A percentile compares a stretch with the other conserved stretches of the same genome.
These are phyloP conservation scores for Lacerta agilis DNA, from an alignment of 2,797 vertebrate species.

Conservation along the genomic window DNA sequence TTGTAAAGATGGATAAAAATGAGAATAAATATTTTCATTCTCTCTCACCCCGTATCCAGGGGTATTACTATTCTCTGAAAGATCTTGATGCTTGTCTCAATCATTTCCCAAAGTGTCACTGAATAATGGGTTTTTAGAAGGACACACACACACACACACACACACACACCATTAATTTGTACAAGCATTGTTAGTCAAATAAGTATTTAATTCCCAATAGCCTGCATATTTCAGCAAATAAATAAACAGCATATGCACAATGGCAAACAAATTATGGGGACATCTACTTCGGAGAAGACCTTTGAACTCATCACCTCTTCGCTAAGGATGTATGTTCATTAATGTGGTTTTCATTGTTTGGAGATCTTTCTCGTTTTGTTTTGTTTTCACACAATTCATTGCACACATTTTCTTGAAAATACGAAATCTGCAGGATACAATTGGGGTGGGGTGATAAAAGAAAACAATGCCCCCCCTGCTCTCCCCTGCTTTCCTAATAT, in stretches of 20 bases:
- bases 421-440: constrained; percentile 66
- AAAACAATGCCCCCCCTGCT: constrained; percentile 12
- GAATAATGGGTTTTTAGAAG: constrained; percentile 63
- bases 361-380: constrained; percentile 36
- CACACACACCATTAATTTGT: constrained; percentile 61
- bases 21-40: constrained; percentile 42
- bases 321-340: constrained; percentile 70
- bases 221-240: constrained; percentile 60
- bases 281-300: constrained; percentile 54
- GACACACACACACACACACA: constrained; percentile 27
- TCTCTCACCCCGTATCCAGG: neutral
- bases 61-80: constrained; percentile 61
- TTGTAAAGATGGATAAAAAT: constrained; percentile 55
- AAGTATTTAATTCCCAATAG: constrained; percentile 65
- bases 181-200: constrained; percentile 68
- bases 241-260: constrained; percentile 56
- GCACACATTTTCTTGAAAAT: constrained; percentile 61
- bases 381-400: constrained; percentile 55
- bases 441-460: constrained; percentile 47
- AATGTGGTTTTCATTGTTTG: constrained; percentile 62
- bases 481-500: constrained; percentile 30
- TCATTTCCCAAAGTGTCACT: constrained; percentile 65
- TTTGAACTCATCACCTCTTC: constrained; percentile 66
- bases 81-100: constrained; percentile 62
- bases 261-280: constrained; percentile 60